Percentiles rank a stretch among this genome's conserved stretches.
These are phyloP conservation scores for Rhadina sibilatrix DNA, from an alignment of 2,113 vertebrate genomes.

Conservation along the genomic window DNA sequence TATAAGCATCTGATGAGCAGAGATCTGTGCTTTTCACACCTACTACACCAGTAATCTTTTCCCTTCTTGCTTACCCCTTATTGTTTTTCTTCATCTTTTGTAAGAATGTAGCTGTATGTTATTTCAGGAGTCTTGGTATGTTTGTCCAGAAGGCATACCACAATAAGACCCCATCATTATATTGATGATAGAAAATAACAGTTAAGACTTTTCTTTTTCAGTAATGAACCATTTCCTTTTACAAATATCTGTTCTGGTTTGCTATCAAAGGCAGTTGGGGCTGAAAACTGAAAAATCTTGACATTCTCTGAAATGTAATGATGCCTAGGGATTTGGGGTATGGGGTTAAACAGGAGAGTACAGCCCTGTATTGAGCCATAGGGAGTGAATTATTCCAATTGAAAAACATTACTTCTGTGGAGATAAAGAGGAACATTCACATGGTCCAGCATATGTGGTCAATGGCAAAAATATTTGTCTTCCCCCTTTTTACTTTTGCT, in stretches of 20 bases:
- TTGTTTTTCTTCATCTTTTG: constrained; percentile 9
- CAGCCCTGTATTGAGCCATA: neutral
- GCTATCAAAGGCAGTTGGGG: constrained; percentile 13
- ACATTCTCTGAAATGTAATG: neutral
- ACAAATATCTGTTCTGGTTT: constrained; percentile 30
- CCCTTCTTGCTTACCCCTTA: neutral
- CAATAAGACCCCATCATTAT: constrained; percentile 39
- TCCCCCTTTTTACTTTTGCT: neutral
- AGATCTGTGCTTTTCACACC: neutral
- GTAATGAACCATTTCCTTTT: constrained; percentile 6
- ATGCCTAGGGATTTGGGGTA: neutral
- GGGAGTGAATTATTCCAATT: neutral
- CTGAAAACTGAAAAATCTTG: neutral
- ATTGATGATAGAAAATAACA: constrained; percentile 37
- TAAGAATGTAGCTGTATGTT: neutral
- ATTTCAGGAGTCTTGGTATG: constrained; percentile 1
- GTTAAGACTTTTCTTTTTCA: neutral
- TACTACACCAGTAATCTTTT: neutral
- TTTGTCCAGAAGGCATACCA: constrained; percentile 1
- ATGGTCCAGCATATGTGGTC: neutral
- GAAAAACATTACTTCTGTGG: neutral
- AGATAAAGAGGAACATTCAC: neutral
- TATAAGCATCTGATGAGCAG: neutral
- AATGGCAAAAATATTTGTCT: neutral
- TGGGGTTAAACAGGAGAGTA: neutral